phyloP scores from a whole-genome alignment of 2,797 vertebrate species.

The Sternarchorhynchus goeldii region DNA sequence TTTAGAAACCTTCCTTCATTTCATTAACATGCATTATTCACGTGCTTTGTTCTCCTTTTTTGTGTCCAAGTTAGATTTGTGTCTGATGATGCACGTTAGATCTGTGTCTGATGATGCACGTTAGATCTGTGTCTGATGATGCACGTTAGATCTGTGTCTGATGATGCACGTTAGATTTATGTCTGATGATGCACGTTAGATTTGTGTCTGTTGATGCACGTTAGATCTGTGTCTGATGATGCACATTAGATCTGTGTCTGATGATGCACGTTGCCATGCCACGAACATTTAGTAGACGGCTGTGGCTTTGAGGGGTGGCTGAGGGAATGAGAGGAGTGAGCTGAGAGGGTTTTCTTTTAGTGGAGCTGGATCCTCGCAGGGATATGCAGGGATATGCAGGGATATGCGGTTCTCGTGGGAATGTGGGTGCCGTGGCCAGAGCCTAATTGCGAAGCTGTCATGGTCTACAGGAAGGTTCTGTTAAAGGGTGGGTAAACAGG shows the following conservation, averaged over 20 bases:
- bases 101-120: slow-evolving; percentile 12
- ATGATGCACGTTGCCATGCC: slow-evolving; percentile 14
- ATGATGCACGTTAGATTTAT: too few relatives aligned
- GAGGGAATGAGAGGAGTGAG: slow-evolving; percentile 8
- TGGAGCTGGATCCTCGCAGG: slow-evolving; percentile 24
- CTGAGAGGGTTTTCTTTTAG: slow-evolving; percentile 25
- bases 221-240: too few relatives aligned
- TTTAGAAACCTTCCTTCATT: slow-evolving; percentile 10
- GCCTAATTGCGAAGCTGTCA: slow-evolving; percentile 52
- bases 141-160: not conserved
- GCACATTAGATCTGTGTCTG: not conserved
- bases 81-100: too few relatives aligned
- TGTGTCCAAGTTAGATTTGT: slow-evolving; percentile 43
- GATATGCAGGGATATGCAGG: slow-evolving; percentile 30
- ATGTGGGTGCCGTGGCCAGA: slow-evolving; percentile 40
- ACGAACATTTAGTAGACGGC: not conserved
- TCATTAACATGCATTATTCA: slow-evolving; percentile 43
- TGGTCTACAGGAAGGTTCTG: slow-evolving; percentile 55
- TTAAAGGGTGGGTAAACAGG: slow-evolving; percentile 50
- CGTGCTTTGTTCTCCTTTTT: slow-evolving; percentile 28
- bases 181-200: too few relatives aligned
- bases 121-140: slow-evolving; percentile 14
- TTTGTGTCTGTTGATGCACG: too few relatives aligned
- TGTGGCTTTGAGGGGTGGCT: slow-evolving; percentile 12
- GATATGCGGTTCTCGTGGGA: slow-evolving; percentile 38